Conservation (phyloP, 2,113 vertebrate genomes). For the Anseranas semipalmata region DNA sequence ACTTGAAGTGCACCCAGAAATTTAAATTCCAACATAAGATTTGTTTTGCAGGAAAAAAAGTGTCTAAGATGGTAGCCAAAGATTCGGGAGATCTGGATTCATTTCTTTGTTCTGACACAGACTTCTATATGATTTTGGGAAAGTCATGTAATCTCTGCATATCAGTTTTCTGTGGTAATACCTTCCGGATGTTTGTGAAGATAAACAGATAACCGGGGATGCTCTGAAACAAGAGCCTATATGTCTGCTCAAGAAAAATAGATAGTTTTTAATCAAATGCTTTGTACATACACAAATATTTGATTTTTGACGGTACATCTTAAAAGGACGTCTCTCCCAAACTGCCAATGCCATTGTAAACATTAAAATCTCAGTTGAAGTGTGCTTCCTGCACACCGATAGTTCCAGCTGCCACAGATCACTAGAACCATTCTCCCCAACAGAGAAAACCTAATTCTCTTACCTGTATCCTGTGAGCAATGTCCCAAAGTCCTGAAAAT, state of each 20-base stretch:
- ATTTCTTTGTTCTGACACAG: conserved; percentile 9
- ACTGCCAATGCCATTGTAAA: not conserved
- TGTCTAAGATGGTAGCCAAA: not conserved
- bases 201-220: not conserved
- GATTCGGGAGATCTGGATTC: not conserved
- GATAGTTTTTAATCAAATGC: not conserved
- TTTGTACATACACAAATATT: not conserved
- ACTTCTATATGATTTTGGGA: conserved; percentile 10
- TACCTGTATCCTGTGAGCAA: not conserved
- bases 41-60: not conserved
- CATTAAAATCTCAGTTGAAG: not conserved
- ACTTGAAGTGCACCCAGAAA: not conserved
- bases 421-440: accelerated
- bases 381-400: accelerated
- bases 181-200: conserved; percentile 16
- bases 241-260: not conserved
- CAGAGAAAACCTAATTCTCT: not conserved
- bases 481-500: not conserved
- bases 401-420: not conserved
- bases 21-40: not conserved
- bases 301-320: not conserved
- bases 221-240: not conserved
- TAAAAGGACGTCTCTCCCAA: not conserved
- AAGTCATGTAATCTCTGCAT: not conserved
- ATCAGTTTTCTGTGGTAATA: conserved; percentile 32